phyloP scores from a whole-genome alignment of 2,113 vertebrate genomes.

The Machaerirhynchus nigripectus region DNA sequence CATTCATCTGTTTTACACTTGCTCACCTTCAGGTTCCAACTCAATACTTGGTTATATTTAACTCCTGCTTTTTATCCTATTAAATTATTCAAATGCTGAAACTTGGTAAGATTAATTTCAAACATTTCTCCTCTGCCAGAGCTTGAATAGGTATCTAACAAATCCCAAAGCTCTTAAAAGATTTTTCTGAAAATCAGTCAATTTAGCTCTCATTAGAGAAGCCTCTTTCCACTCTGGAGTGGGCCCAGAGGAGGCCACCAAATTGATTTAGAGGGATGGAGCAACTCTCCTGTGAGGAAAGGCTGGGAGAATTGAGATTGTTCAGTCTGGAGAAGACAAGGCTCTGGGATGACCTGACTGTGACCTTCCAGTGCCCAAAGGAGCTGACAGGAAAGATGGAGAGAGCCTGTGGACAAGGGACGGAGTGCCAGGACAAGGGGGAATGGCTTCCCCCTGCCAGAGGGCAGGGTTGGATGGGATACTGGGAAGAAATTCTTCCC shows the following conservation, averaged over 20 bases:
- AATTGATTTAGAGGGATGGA: not conserved
- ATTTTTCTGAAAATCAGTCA: not conserved
- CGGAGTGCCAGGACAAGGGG: not conserved
- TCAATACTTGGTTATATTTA: not conserved
- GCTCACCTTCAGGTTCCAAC: not conserved
- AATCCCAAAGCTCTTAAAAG: not conserved
- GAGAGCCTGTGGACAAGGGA: not conserved
- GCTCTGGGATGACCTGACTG: not conserved
- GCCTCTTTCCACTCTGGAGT: not conserved
- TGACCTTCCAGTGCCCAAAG: not conserved
- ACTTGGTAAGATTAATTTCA: not conserved
- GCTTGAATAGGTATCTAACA: not conserved
- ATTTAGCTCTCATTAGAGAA: not conserved
- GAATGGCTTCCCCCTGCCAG: not conserved
- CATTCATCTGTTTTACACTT: not conserved
- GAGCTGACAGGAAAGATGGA: not conserved
- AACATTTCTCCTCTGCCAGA: not conserved
- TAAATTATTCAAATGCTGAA: not conserved
- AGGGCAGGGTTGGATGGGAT: rapidly evolving
- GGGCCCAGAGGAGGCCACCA: not conserved
- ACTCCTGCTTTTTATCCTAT: not conserved
- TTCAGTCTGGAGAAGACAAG: not conserved
- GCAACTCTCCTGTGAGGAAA: not conserved
- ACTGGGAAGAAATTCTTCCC: rapidly evolving
- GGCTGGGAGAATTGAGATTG: not conserved